Base-by-base conservation (phyloP, 1,140 invertebrate species). In the Sitobion miscanthi region DNA sequence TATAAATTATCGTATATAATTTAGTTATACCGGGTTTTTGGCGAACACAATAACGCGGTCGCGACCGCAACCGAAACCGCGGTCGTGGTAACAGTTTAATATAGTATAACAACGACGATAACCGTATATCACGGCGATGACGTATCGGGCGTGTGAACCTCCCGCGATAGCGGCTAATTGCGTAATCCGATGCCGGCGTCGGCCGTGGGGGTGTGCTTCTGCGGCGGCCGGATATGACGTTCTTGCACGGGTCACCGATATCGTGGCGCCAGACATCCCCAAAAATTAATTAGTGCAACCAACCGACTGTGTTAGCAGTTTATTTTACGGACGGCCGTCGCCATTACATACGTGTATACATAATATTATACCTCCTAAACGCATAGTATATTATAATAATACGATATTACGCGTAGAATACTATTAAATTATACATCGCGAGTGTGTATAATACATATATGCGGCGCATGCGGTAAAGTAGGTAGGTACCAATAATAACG, bases 111-210 rank as follows among this genome's bases (percentile, higher is more conserved):
- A 77, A 77, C 62, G n/a, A 30, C 62, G 62, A 77, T 77, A 77
- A 77, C 62, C 62, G 62, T 77, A 77, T 20, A n/a, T 77, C 62
- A 77, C 62, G 83, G 83, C 83, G 83, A 85, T 14, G 38, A 42
- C 23, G 38, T 42, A 25, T 25, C 83, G 83, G 83, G 62, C 62
- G 62, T 77, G 62, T 77, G 62, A 77, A 77, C 62, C 62, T 77
- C 62, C 38, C n/a, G 91, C 83, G 77, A 92, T 92, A 92, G 45
- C 82, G 91, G 49, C 91, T 93, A 93, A 93, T 93, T 93, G 91
- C 54, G 91, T 93, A 93, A 93, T 93, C 91, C 49, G 91, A 93
- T 7, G 91, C 90, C 90, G 30, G 69, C 45, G 47, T 23, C 87
- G 54, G 88, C 11, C 54, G 23, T 25, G 38, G 30, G 90, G 91